Evolutionary conservation across 2,113 vertebrate species (phyloP).

Genomic region (human (Homo sapiens)): GRCh38 chr4:22986501-22987000

Average conservation of each 20-base stretch:
- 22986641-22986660: background rate
- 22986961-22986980: background rate
- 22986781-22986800: background rate
- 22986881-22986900: background rate
- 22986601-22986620: background rate
- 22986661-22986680: background rate
- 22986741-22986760: background rate
- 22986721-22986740: background rate
- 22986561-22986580: background rate
- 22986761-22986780: slow-evolving; percentile 11
- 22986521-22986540: background rate
- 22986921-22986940: background rate
- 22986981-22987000: background rate
- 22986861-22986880: background rate
- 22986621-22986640: background rate
- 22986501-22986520: background rate
- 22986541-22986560: background rate
- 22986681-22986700: background rate
- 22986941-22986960: background rate
- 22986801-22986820: background rate
- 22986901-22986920: background rate
- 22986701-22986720: background rate
- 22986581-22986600: background rate
- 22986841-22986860: background rate
- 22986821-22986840: background rate